These are phyloP conservation scores for Micropoecilia bifurca DNA, from an alignment of 2,797 vertebrate species.

Conservation along the genomic window DNA sequence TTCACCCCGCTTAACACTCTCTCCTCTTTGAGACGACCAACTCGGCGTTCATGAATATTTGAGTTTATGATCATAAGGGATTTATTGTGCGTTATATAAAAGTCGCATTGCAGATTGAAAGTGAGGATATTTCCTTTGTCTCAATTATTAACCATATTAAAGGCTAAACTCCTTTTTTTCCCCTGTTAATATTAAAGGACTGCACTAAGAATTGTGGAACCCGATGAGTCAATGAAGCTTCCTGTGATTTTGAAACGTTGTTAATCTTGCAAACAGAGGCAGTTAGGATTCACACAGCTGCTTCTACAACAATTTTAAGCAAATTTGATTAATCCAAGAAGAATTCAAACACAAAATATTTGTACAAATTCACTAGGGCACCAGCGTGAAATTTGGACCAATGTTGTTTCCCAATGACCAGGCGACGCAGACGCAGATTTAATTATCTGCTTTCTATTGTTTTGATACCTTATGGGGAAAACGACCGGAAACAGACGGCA, in stretches of 20 bases:
- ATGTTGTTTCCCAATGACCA: no score
- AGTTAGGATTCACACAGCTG: neutral
- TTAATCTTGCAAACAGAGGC: neutral
- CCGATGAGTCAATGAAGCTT: neutral
- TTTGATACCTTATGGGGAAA: no score
- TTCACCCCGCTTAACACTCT: slow-evolving; percentile 25
- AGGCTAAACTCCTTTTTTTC: neutral
- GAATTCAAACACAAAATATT: neutral
- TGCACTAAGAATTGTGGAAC: neutral
- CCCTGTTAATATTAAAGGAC: neutral
- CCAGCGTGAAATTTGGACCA: no score
- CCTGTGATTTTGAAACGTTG: neutral
- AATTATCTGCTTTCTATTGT: no score
- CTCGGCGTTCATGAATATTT: slow-evolving; percentile 72
- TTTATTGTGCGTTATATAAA: slow-evolving; percentile 59
- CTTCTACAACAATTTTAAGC: neutral
- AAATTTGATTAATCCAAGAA: neutral
- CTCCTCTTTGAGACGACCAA: slow-evolving; percentile 38
- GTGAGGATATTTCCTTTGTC: neutral
- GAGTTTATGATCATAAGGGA: slow-evolving; percentile 68
- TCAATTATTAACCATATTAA: neutral
- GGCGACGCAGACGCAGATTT: no score
- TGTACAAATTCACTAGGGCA: neutral
- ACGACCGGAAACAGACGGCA: no score
- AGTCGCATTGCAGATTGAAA: slow-evolving; percentile 8